Base-by-base conservation (phyloP, 1,140 invertebrate genomes). In the Nymphalis io region DNA sequence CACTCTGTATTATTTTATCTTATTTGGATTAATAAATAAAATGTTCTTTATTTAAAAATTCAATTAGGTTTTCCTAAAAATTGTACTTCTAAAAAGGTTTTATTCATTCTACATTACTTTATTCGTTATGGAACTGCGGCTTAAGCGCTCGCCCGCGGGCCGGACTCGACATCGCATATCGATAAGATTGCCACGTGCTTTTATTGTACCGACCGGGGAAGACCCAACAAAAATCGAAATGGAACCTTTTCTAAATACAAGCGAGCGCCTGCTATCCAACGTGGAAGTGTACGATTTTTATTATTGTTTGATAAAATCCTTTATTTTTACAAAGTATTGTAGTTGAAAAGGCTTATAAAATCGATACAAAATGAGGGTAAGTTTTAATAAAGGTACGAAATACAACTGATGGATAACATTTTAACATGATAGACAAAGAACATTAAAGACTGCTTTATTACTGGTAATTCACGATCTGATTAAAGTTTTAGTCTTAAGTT, bases 131-230 rank as follows among this genome's bases (percentile, higher is more conserved):
- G 64, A 66, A 76, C 67, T 68, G 62, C 63, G 70, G 75, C 70
- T 71, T 73, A 81, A 72, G 68, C 69, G 65, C 63, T 57, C 66
- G 62, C 69, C 73, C 63, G 61, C 69, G 62, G 72, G 69, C 72
- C 66, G 79, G 81, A 74, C 59, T 60, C 75, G 74, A 83, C 83
- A 85, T 71, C 76, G 77, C 81, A 86, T 86, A 85, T 85, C 84
- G 82, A 87, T 87, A 84, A 83, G 76, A 81, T 78, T 73, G 67
- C 77, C 76, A 76, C 78, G 69, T 80, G 78, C 76, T 86, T 86
- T 88, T 85, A 86, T 85, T 86, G 83, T 85, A 78, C 70, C 72
- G 74, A 46, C 73, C 76, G 67, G 60, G 67, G 74, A 76, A 78
- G 70, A 71, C 69, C 69, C 64, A 39, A 75, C 76, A 68, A 74